Percentiles rank a stretch among this genome's conserved stretches.
phyloP scores from a whole-genome alignment of 2,888 invertebrate species.

The Dyspetes luteomarginatus region DNA sequence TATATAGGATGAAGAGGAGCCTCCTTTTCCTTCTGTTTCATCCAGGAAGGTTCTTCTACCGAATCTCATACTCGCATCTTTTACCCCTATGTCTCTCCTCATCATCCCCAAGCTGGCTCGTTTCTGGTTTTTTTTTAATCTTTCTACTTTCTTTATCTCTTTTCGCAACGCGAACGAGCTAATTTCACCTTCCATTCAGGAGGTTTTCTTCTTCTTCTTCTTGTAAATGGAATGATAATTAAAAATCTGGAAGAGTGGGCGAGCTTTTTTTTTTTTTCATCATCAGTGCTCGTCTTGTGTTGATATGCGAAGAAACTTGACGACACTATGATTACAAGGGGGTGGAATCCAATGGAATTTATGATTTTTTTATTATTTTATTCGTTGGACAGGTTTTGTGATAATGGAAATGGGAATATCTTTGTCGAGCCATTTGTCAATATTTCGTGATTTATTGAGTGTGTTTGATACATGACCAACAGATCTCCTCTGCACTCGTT shows the following conservation, averaged over 20 bases:
- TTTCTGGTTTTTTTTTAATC: background rate
- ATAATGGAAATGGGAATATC: constrained; percentile 48
- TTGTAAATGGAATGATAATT: constrained; percentile 34
- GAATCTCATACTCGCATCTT: constrained; percentile 64
- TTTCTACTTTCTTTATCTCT: constrained; percentile 8
- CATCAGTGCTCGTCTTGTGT: background rate
- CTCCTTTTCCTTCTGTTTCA: background rate
- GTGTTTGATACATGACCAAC: constrained; percentile 16
- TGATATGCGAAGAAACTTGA: constrained; percentile 18
- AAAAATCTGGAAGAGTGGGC: constrained; percentile 18
- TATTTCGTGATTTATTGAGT: constrained; percentile 46
- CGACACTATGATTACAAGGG: background rate
- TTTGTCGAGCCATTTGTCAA: constrained; percentile 30
- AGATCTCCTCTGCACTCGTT: constrained; percentile 6
- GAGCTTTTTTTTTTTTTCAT: background rate
- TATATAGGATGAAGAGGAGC: background rate
- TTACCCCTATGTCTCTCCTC: constrained; percentile 56
- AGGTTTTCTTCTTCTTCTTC: background rate
- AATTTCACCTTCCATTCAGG: constrained; percentile 22
- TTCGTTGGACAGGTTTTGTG: constrained; percentile 13
- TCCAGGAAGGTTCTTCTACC: constrained; percentile 32
- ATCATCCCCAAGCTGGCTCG: constrained; percentile 25
- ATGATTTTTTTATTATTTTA: constrained; percentile 36
- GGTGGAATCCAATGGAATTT: background rate
- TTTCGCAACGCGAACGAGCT: constrained; percentile 6